Base-by-base conservation (phyloP, 2,888 invertebrate species). In the Conus canariensis region DNA sequence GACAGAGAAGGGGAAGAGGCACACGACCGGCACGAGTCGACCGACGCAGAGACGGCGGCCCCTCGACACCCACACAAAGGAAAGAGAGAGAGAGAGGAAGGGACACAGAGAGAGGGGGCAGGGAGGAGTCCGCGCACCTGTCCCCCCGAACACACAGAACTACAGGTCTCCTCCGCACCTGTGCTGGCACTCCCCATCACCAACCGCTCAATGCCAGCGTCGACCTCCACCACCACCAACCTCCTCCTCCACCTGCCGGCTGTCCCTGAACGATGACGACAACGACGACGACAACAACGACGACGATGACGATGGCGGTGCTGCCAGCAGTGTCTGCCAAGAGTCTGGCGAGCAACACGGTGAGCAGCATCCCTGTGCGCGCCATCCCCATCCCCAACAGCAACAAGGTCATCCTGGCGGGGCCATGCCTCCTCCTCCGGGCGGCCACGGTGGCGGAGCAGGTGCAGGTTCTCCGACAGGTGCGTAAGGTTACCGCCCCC, bases 361-460 rank as follows among this genome's bases (percentile, higher is more conserved):
- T 90, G 88, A 90, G 90, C 83, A 91, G 91, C 87, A 91, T 91
- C 83, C 91, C 91, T 0, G 92, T 92, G 19, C 90, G 89, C 2
- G 92, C 92, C 67, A 90, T 90, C 86, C 90, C 91, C 25, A 90
- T 90, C 80, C 91, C 92, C n/a, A 92, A 93, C 90, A 93, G 92
- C 89, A 91, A 91, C 90, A 85, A 85, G 30, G 89, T 91, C 22
- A 93, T 93, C 90, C 92, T 93, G 22, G 93, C 93, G 87, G 94
- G 94, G 88, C 94, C 95, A 64, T 95, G 93, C 90, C 94, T 95
- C 85, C 91, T 95, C 5, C 92, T 95, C 58, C 93, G 94, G 60
- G 93, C 94, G 19, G 94, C 94, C 74, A 94, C 95, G 25, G 95
- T 94, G 5, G 95, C 94, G 1, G 94, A 95, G 89, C 94, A 95